Evolutionary conservation across 2,888 invertebrate species (phyloP).

Genomic region (Ditula angustiorana): DNA sequence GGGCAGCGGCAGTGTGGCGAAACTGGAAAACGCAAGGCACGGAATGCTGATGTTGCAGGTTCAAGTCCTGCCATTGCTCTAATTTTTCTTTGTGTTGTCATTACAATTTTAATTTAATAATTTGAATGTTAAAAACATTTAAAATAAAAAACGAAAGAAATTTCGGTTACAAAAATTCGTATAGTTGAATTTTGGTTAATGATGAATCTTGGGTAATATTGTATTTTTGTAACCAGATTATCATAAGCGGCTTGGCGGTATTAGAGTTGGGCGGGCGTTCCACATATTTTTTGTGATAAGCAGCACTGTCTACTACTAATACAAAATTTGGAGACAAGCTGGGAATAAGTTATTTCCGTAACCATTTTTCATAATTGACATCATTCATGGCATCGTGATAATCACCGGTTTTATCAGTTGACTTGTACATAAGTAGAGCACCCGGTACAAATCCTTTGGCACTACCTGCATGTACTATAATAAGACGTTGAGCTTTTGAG

Average conservation of each 20-base stretch:
- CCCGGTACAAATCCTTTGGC: background rate
- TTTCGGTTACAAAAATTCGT: too few species aligned
- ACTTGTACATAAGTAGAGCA: slow-evolving; percentile 7
- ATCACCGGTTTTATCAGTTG: slow-evolving; percentile 6
- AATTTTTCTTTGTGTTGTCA: too few species aligned
- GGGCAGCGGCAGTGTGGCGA: too few species aligned
- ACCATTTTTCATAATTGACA: slow-evolving; percentile 5
- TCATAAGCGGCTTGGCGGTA: background rate
- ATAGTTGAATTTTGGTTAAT: slow-evolving; percentile 1
- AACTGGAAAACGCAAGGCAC: too few species aligned
- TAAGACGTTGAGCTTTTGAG: background rate
- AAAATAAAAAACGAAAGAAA: too few species aligned
- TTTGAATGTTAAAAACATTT: too few species aligned
- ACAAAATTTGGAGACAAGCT: background rate
- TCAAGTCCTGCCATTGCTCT: too few species aligned
- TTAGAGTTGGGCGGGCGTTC: slow-evolving; percentile 7
- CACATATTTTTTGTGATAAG: slow-evolving; percentile 11
- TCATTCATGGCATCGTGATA: slow-evolving; percentile 20
- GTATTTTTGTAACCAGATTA: slow-evolving; percentile 12
- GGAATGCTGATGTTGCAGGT: too few species aligned
- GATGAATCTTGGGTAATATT: background rate
- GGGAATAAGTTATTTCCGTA: background rate
- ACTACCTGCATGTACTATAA: background rate
- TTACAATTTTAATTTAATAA: too few species aligned
- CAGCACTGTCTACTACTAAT: slow-evolving; percentile 9